These are phyloP conservation scores for Scaptomyza caliginosa DNA, from an alignment of 2,888 invertebrate genomes.

Conservation along the genomic window DNA sequence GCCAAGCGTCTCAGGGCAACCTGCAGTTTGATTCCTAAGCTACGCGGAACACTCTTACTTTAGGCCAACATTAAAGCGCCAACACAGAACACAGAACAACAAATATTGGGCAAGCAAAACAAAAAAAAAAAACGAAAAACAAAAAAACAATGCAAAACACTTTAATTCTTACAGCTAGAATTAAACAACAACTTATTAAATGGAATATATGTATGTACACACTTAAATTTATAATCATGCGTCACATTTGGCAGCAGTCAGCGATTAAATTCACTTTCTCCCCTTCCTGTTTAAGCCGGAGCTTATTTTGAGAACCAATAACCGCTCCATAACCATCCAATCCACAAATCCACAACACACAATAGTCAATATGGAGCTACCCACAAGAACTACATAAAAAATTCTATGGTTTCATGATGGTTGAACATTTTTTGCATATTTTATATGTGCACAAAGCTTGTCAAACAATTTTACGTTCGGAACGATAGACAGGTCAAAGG, in stretches of 20 bases:
- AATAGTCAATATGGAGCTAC: constrained; percentile 39
- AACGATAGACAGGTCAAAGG: constrained; percentile 24
- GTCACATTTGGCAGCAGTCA: constrained; percentile 43
- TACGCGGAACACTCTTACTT: constrained; percentile 64
- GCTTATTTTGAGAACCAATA: constrained; percentile 54
- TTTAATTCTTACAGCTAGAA: constrained; percentile 47
- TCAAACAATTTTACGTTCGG: constrained; percentile 55
- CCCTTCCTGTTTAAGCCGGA: constrained; percentile 49
- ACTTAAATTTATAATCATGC: constrained; percentile 43
- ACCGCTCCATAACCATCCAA: constrained; percentile 28
- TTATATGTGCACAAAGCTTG: constrained; percentile 43
- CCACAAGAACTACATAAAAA: constrained; percentile 53
- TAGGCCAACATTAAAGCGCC: constrained; percentile 60
- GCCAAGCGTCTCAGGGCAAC: constrained; percentile 23
- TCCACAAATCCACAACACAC: constrained; percentile 38
- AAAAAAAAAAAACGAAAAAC: not conserved
- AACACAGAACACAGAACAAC: constrained; percentile 45
- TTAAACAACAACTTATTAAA: constrained; percentile 21
- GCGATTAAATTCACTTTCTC: constrained; percentile 30
- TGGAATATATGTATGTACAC: constrained; percentile 9
- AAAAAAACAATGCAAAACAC: constrained; percentile 30
- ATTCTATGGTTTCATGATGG: constrained; percentile 79
- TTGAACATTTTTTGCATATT: constrained; percentile 46
- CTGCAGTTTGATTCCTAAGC: constrained; percentile 49
- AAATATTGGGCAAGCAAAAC: constrained; percentile 39